Percentiles rank a stretch among this genome's conserved stretches.
Evolutionary conservation across 2,797 vertebrate species (phyloP).

Genomic region (Crocidura indochinensis): DNA sequence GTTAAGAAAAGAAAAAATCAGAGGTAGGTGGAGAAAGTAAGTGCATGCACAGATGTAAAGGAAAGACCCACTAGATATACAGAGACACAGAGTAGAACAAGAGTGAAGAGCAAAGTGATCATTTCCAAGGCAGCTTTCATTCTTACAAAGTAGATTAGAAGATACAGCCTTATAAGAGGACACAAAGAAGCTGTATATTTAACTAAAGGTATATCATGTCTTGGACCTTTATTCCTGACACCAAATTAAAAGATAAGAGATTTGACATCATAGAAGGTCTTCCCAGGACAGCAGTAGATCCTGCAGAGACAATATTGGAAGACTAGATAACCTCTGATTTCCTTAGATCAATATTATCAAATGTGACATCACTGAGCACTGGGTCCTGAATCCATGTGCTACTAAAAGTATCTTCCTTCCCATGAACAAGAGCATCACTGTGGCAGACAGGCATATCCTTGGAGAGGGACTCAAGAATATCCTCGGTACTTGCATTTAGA

Average conservation of each 20-base stretch:
- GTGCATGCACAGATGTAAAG: background rate
- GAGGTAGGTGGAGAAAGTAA: slow-evolving; percentile 22
- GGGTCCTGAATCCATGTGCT: background rate
- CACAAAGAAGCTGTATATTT: slow-evolving; percentile 49
- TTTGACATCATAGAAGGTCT: slow-evolving; percentile 3
- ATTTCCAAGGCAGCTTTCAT: background rate
- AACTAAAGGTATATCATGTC: slow-evolving; percentile 46
- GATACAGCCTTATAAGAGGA: slow-evolving; percentile 14
- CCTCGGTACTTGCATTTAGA: background rate
- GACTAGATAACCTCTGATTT: slow-evolving; percentile 41
- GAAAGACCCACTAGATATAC: background rate
- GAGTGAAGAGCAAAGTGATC: slow-evolving; percentile 19
- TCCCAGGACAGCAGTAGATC: slow-evolving; percentile 36
- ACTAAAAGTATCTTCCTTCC: slow-evolving; percentile 42
- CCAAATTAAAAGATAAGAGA: slow-evolving; percentile 58
- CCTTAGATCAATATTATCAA: slow-evolving; percentile 13
- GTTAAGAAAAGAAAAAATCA: slow-evolving; percentile 27
- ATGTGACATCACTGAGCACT: background rate
- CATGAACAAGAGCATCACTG: background rate
- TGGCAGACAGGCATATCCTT: background rate
- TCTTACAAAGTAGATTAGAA: slow-evolving; percentile 32
- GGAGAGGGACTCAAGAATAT: background rate
- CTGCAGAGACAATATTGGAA: background rate
- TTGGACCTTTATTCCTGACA: slow-evolving; percentile 44
- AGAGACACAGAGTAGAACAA: background rate